Evolutionary conservation across 2,888 invertebrate genomes (phyloP), one percentile per base, ranked within the genome.

Genomic region (Lepidocyrtinus sp.): DNA sequence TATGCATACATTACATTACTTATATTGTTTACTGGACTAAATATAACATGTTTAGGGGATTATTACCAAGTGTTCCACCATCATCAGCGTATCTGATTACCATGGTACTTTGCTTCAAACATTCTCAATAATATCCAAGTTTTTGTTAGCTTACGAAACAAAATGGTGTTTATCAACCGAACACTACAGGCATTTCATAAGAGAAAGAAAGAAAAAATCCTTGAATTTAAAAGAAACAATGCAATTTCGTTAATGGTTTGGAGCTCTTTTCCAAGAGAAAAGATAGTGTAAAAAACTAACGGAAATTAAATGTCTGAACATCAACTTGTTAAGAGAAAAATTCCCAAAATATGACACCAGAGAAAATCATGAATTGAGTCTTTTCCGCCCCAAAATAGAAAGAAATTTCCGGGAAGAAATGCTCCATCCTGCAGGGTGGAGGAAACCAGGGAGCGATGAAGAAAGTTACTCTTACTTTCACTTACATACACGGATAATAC

Each of bases 81-180:
- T 36, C 36, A 36, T 36, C 36, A n/a, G 36, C 12, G 5, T 36
- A 36, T 36, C 36, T 36, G 12, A 36, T 36, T 7, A 5, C 36
- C 5, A 36, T 36, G 36, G 36, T 67, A 67, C 25, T 45, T n/a
- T 21, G 26, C 17, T 45, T 3, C 67, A 25, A 36, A 26, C 67
- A 67, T 67, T 67, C 24, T 64, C 64, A 67, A 26, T 21, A 26
- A 26, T 26, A 5, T 26, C 25, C n/a, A n/a, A n/a, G 5, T 36
- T 36, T 36, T 36, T 36, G 36, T 36, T 36, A 36, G 36, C 12
- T 36, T 36, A 36, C 5, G 5, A 36, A 36, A 12, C 5, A 36
- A 67, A 67, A 67, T 67, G 67, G 67, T 67, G 67, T 67, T 45
- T 67, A 67, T 45, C 36, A 36, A 36, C n/a, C n/a, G n/a, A n/a